These are phyloP conservation scores for Pandemis heparana DNA, from an alignment of 2,888 invertebrate species.

Conservation along the genomic window DNA sequence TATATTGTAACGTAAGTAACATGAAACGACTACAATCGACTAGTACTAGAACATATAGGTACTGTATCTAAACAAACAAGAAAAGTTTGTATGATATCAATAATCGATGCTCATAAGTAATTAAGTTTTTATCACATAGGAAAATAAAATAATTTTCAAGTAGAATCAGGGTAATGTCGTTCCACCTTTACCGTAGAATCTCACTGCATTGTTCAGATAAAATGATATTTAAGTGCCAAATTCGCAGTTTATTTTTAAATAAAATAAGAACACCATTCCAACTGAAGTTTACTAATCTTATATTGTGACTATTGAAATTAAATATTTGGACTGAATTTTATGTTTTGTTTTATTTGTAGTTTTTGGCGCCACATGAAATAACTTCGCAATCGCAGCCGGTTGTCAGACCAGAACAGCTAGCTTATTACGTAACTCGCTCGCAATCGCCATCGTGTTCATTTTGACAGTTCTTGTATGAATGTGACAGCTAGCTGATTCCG, in stretches of 20 bases:
- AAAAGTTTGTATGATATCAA: not conserved
- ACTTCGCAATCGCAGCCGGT: too few relatives aligned
- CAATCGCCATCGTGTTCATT: too few relatives aligned
- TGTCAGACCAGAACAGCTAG: too few relatives aligned
- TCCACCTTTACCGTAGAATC: conserved; percentile 66
- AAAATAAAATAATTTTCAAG: not conserved
- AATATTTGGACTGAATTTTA: conserved; percentile 81
- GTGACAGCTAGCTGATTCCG: too few relatives aligned
- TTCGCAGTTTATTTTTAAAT: conserved; percentile 61
- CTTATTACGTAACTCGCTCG: too few relatives aligned
- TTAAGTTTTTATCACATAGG: not conserved
- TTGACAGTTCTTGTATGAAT: too few relatives aligned
- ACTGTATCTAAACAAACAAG: not conserved
- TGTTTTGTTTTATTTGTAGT: conserved; percentile 49
- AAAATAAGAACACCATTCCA: conserved; percentile 74
- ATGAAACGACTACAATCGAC: conserved; percentile 22
- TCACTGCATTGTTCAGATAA: conserved; percentile 65
- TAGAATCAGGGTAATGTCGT: not conserved
- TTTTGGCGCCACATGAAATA: not conserved
- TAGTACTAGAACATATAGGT: not conserved
- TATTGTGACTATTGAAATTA: conserved; percentile 70
- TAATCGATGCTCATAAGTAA: not conserved
- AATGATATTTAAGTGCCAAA: conserved; percentile 75
- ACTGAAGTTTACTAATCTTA: conserved; percentile 60
- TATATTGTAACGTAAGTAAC: conserved; percentile 36